Base-by-base conservation (phyloP, 2,797 vertebrate species). In the Falco rusticolus region DNA sequence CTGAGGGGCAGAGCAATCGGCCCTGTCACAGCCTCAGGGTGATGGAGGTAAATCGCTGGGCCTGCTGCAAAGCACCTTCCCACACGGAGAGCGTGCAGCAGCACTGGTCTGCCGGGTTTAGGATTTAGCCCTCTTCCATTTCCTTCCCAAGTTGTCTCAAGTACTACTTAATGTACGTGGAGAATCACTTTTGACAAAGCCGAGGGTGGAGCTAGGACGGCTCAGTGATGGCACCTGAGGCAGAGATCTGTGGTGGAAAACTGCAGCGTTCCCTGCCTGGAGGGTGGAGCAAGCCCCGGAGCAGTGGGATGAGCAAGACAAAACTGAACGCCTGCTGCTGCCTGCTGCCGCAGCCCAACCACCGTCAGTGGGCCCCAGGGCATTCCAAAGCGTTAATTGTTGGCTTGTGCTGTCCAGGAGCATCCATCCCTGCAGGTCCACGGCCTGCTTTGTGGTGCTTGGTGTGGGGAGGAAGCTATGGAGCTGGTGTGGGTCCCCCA, bases 351-450 rank as follows among this genome's bases (percentile, higher is more conserved):
- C 17, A 9, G 37, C 33, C 43, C n/a, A 48, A 0, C 51, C 33
- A 15, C 41, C 59, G 21, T 14, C n/a, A 48, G 75, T 5, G 3
- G 37, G 19, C 39, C 66, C 31, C 12, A 3, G 34, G 57, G 9
- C 18, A 9, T n/a, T 64, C 56, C 50, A 76, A 84, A 90, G 63
- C 47, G 19, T 28, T 64, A 54, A 34, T 22, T 26, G 13, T 17
- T 41, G 66, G 54, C 39, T 29, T 33, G n/a, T 31, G 31, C 39
- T n/a, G 8, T 25, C 51, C 19, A 7, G 47, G 25, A 53, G 75
- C 29, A 22, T 29, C 48, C 18, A 5, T 20, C 75, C 1, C 2
- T 41, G 33, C 0, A 0, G 84, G n/a, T 18, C 17, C 61, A 9
- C 39, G 50, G 56, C 43, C 54, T 72, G 54, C 37, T 20, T 63